Base-by-base conservation (phyloP, 2,113 vertebrate species). In the Bubo blakistoni region DNA sequence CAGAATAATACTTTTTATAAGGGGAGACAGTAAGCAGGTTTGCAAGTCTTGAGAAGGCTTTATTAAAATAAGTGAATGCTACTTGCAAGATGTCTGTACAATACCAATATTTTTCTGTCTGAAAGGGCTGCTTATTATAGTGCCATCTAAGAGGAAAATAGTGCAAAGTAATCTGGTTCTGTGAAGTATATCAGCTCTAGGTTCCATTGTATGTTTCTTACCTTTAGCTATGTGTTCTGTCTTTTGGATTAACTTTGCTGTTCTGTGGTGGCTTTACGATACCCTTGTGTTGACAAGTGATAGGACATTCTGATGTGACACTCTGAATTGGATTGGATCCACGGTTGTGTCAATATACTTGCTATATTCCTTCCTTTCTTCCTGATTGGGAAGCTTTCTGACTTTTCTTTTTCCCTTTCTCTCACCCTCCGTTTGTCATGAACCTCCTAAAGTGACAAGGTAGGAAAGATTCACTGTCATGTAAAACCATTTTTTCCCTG, bases 1-100 rank as follows among this genome's bases (percentile, higher is more conserved):
- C 81, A 86, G 47, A 86, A 87, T 66, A 91, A 85, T 85, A 94
- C 73, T 61, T 80, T 87, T 91, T 86, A 38, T 47, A 74, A 92
- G 71, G 54, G 57, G 78, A 92, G 51, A 91, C 44, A 92, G 86
- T 62, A 76, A 88, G 78, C 78, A 86, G 66, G 65, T 90, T 87
- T 97, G 55, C 40, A 79, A 42, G 51, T 69, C 44, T 81, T 38
- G 47, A 86, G 84, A 80, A 90, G 52, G 10, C 36, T 92, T 86
- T 93, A 79, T 80, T 86, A 54, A 78, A 95, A 59, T 65, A 82
- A 87, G 51, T n/a, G 63, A 83, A 59, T 74, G 34, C 27, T 67
- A 5, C 52, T 90, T 96, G 71, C 93, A 93, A 86, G 63, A 27
- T 42, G 36, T 19, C 69, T 34, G 6, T 76, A 27, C 18, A 69